A percentile compares a stretch with the other conserved stretches of the same genome.
These are phyloP conservation scores for Ammospiza caudacuta DNA, from an alignment of 2,113 vertebrate genomes.

Conservation along the genomic window DNA sequence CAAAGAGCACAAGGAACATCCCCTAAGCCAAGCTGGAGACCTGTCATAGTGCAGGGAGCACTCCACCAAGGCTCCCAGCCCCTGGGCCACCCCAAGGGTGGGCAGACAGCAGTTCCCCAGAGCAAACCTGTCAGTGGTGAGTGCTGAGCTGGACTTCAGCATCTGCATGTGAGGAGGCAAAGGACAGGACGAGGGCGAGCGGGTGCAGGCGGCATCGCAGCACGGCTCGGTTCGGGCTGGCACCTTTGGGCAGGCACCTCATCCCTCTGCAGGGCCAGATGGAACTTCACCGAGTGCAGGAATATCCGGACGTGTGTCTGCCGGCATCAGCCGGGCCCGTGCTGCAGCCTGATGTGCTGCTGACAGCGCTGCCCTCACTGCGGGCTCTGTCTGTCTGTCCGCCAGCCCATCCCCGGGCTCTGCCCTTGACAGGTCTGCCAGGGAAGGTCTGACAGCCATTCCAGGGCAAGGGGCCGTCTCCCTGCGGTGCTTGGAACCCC, in stretches of 20 bases:
- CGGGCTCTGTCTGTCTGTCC: background rate
- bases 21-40: background rate
- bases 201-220: no score
- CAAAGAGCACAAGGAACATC: background rate
- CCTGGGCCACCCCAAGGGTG: background rate
- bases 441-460: background rate
- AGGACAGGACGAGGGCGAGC: background rate
- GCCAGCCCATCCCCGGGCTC: background rate
- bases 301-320: fast-evolving
- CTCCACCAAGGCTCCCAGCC: background rate
- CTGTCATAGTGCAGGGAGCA: background rate
- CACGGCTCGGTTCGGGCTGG: fast-evolving
- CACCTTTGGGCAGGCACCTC: background rate
- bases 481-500: fast-evolving
- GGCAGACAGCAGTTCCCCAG: fast-evolving
- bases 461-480: background rate
- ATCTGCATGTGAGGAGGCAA: background rate
- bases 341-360: background rate
- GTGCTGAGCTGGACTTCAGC: background rate
- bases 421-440: background rate
- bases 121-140: fast-evolving
- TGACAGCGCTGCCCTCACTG: background rate
- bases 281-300: background rate
- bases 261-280: background rate
- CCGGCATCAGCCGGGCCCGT: fast-evolving